phyloP scores from a whole-genome alignment of 1,140 invertebrate species.

The Penaeus chinensis region DNA sequence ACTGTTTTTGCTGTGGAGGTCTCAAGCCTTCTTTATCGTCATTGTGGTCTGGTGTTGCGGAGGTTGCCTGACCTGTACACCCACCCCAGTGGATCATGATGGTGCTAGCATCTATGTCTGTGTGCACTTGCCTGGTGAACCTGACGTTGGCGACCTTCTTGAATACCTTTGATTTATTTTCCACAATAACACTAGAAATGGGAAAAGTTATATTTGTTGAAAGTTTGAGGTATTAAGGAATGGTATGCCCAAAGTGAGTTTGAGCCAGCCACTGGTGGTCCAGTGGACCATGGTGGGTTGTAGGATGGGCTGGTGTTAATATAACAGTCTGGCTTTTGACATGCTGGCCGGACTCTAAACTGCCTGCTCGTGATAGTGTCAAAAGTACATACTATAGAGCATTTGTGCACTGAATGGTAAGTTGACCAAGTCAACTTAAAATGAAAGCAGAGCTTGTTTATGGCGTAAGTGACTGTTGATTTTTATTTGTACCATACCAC shows the following conservation, averaged over 20 bases:
- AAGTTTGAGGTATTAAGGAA: conserved; percentile 15
- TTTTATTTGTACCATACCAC: conserved; percentile 62
- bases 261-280: conserved; percentile 37
- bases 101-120: conserved; percentile 51
- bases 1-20: conserved; percentile 53
- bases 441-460: conserved; percentile 60
- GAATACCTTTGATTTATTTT: neutral
- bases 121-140: conserved; percentile 43
- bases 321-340: conserved; percentile 56
- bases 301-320: conserved; percentile 52
- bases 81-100: conserved; percentile 40
- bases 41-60: conserved; percentile 60
- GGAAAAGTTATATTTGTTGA: conserved; percentile 17
- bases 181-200: neutral
- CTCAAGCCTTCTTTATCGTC: conserved; percentile 51
- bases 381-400: conserved; percentile 48
- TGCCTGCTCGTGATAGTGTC: conserved; percentile 58
- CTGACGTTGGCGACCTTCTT: conserved; percentile 25
- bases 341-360: conserved; percentile 57
- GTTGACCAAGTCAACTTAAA: conserved; percentile 55
- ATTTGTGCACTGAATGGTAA: conserved; percentile 52
- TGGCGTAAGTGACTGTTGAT: conserved; percentile 60
- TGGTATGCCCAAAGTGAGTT: conserved; percentile 14
- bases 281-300: conserved; percentile 42
- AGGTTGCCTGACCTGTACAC: conserved; percentile 41